Base-by-base conservation (phyloP, 2,888 invertebrate genomes). In the Pimpla rufipes region DNA sequence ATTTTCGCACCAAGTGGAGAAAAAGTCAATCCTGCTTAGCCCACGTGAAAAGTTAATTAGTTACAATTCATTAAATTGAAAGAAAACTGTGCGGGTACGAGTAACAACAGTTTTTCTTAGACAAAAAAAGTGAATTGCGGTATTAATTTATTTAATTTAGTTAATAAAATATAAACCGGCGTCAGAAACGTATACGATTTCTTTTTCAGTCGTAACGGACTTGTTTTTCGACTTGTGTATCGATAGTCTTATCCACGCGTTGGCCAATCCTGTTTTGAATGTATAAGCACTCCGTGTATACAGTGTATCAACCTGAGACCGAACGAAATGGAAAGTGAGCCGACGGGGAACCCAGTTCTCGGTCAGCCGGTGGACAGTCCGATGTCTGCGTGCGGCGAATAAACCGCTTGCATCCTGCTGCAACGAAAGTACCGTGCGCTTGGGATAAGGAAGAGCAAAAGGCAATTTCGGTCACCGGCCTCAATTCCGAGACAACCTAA, bases 301-400 rank as follows among this genome's bases (percentile, higher is more conserved):
- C 66, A 23, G 66, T 42, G 45, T 66, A 66, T 79, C 76, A 76
- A 83, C 35, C 83, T 76, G 74, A 78, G 83, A 79, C 68, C 67
- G 62, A 80, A 83, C 74, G 73, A 83, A 83, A 83, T 80, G 83
- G 80, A 83, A 73, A 79, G 66, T 66, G 67, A 73, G 37, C 40
- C 23, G 52, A 57, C 66, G 67, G 37, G 80, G 78, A 77, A 83
- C 80, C 83, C 83, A 80, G 77, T 78, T 83, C 83, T 83, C 80
- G 80, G 83, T 83, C 77, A 83, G 77, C 77, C 67, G 80, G 73
- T 73, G 76, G 78, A 59, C 81, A 68, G 45, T 73, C 75, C 71
- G 55, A 66, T 75, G 83, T 62, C 57, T 67, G 73, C 23, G 52
- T 79, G 76, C 50, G 68, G 68, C n/a, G 74, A 74, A 77, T 74